Percentiles rank a stretch among this genome's conserved stretches.
phyloP scores from a whole-genome alignment of 2,797 vertebrate species.

The Dermochelys coriacea region DNA sequence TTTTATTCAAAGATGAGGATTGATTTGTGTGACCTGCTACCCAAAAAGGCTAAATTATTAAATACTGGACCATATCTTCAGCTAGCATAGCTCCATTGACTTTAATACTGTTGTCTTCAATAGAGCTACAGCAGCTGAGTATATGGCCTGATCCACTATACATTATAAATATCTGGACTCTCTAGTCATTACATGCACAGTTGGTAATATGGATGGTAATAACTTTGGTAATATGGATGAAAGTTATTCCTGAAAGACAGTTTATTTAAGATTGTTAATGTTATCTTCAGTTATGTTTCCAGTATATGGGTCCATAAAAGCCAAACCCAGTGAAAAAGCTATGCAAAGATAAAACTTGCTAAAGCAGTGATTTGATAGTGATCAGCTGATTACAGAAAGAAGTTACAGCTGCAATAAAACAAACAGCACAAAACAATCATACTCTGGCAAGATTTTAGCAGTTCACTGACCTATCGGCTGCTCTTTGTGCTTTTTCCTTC shows the following conservation, averaged over 20 bases:
- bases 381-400: neutral
- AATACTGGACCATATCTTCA: neutral
- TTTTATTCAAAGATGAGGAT: neutral
- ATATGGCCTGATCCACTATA: neutral
- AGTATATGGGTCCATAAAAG: neutral
- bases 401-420: fast-evolving
- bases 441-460: neutral
- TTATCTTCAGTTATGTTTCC: too few species aligned
- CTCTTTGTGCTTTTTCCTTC: neutral
- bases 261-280: neutral
- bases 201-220: too few species aligned
- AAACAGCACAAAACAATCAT: fast-evolving
- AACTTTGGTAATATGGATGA: neutral
- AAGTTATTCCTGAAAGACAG: neutral
- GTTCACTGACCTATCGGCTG: neutral
- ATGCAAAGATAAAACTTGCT: neutral
- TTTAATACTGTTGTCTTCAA: neutral
- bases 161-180: neutral
- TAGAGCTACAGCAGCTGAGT: neutral
- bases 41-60: neutral
- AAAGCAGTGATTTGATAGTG: neutral
- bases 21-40: neutral
- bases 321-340: neutral
- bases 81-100: neutral
- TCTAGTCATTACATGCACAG: neutral